These are phyloP conservation scores for Tachysurus vachellii DNA, from an alignment of 2,113 vertebrate genomes.

Conservation along the genomic window DNA sequence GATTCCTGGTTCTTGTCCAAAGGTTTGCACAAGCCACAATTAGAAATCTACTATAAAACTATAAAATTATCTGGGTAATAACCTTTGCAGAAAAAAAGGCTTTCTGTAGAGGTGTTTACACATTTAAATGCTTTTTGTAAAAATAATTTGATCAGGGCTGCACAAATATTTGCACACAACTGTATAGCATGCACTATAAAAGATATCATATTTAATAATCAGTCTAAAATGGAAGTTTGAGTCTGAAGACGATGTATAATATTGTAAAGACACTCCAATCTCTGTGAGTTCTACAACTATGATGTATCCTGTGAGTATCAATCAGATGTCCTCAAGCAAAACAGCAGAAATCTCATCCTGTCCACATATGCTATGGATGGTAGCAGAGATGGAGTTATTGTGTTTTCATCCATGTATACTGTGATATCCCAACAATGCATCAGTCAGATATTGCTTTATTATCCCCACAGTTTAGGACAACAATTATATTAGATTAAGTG, in stretches of 20 bases:
- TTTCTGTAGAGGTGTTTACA: neutral
- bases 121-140: neutral
- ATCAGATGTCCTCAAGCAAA: neutral
- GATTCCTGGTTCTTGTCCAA: neutral
- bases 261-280: neutral
- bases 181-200: neutral
- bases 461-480: neutral
- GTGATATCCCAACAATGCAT: neutral
- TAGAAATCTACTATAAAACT: neutral
- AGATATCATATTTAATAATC: neutral
- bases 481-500: neutral
- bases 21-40: neutral
- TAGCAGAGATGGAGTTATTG: neutral
- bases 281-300: neutral
- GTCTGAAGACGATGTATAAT: neutral
- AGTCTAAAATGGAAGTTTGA: neutral
- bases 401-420: neutral
- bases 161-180: neutral
- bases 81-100: neutral
- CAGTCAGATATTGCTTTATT: conserved; percentile 4
- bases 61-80: neutral
- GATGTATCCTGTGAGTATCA: neutral
- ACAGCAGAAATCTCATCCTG: neutral
- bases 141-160: neutral
- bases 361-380: neutral